Evolutionary conservation across 2,888 invertebrate species (phyloP).

Genomic region (Lasioglossum vierecki): DNA sequence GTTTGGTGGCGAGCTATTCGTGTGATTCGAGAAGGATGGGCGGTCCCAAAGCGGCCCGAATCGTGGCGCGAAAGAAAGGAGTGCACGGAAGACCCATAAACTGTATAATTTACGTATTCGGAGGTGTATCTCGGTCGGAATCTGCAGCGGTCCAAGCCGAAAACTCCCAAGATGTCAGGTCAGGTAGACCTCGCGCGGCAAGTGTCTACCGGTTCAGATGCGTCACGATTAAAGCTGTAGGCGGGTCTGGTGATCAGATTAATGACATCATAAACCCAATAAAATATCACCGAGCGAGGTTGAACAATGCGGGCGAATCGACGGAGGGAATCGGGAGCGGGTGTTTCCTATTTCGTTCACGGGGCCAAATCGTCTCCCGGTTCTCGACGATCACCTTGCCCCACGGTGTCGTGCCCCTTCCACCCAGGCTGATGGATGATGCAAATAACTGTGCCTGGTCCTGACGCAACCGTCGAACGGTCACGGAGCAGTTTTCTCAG

Average conservation of each 20-base stretch:
- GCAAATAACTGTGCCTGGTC: conserved; percentile 79
- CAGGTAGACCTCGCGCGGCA: conserved; percentile 56
- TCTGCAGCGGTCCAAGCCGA: conserved; percentile 57
- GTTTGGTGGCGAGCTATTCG: not conserved
- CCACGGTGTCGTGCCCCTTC: conserved; percentile 12
- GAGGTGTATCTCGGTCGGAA: conserved; percentile 59
- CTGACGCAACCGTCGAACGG: conserved; percentile 75
- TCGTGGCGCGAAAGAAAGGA: conserved; percentile 60
- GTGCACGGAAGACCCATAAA: conserved; percentile 72
- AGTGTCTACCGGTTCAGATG: conserved; percentile 66
- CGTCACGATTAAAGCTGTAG: conserved; percentile 80
- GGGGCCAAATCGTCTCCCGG: conserved; percentile 16
- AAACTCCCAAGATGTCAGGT: conserved; percentile 75
- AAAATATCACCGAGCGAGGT: conserved; percentile 81
- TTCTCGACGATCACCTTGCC: conserved; percentile 41
- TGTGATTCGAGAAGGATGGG: not conserved
- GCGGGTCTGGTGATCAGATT: conserved; percentile 82
- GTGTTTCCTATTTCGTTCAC: conserved; percentile 33
- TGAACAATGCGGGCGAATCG: conserved; percentile 81
- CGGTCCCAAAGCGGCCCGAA: not conserved
- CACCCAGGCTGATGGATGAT: conserved; percentile 80
- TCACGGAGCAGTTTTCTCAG: conserved; percentile 79
- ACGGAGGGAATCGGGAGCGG: conserved; percentile 73
- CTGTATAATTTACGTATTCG: conserved; percentile 76
- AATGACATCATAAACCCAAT: conserved; percentile 84